A percentile compares a stretch with the other conserved stretches of the same genome.
These are phyloP conservation scores for Idris sp. DNA, from an alignment of 1,140 invertebrate species.

Conservation along the genomic window DNA sequence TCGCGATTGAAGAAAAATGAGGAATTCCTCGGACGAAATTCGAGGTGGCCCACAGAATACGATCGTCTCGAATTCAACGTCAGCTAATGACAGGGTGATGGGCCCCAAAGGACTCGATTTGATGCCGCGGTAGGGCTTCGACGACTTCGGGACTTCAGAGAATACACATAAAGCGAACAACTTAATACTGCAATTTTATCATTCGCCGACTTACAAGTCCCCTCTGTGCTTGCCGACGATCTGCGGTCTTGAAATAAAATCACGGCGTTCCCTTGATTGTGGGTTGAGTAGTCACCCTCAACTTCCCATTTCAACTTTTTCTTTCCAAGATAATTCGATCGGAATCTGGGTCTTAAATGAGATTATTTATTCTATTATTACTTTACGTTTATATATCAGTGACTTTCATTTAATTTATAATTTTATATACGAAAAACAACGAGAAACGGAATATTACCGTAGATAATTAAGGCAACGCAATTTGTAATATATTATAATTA, in stretches of 20 bases:
- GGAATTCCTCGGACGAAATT: conserved; percentile 61
- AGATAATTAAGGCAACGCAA: too few relatives aligned
- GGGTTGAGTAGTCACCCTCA: conserved; percentile 53
- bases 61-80: conserved; percentile 75
- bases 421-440: too few relatives aligned
- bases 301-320: conserved; percentile 50
- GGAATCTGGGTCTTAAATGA: conserved; percentile 33
- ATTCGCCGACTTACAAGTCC: conserved; percentile 69
- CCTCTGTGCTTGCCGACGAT: conserved; percentile 67
- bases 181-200: conserved; percentile 79
- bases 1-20: conserved; percentile 61
- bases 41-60: conserved; percentile 68
- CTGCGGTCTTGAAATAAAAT: conserved; percentile 78
- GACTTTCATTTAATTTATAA: too few relatives aligned
- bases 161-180: conserved; percentile 79
- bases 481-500: too few relatives aligned
- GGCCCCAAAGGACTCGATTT: conserved; percentile 57
- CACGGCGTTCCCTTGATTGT: conserved; percentile 73
- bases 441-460: too few relatives aligned
- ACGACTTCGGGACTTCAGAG: conserved; percentile 75
- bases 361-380: background rate
- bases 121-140: conserved; percentile 51
- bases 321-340: conserved; percentile 28
- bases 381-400: background rate
- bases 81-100: conserved; percentile 77